Evolutionary conservation across 2,113 vertebrate species (phyloP).

Genomic region (Buteo buteo): DNA sequence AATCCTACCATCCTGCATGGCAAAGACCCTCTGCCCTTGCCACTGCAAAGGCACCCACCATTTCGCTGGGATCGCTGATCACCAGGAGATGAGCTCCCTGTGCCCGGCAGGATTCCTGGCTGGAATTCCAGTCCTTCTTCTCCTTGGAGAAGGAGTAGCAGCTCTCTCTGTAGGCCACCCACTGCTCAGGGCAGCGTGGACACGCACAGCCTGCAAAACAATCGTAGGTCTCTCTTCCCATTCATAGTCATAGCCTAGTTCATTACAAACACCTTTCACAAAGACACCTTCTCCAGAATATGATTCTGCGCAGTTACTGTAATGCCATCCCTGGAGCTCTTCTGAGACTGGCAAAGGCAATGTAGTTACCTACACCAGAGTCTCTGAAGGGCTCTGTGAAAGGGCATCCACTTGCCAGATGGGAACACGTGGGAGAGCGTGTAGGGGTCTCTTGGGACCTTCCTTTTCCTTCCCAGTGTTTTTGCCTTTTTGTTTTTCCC

Average conservation of each 20-base stretch:
- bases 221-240: not conserved
- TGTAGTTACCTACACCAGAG: not conserved
- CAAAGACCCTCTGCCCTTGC: not conserved
- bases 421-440: not conserved
- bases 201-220: not conserved
- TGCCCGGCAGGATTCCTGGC: not conserved
- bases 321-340: not conserved
- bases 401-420: not conserved
- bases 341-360: not conserved
- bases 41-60: not conserved
- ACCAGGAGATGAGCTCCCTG: conserved; percentile 1
- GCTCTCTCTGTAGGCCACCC: not conserved
- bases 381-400: not conserved
- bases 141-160: conserved; percentile 47
- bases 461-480: not conserved
- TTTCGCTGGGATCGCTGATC: not conserved
- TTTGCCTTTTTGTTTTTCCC: not conserved
- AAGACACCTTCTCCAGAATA: not conserved
- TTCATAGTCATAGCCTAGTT: not conserved
- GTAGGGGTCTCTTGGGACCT: not conserved
- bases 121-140: conserved; percentile 23
- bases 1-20: not conserved
- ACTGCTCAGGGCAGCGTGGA: conserved; percentile 24
- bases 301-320: not conserved
- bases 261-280: not conserved